Evolutionary conservation across 1,140 invertebrate genomes (phyloP).

Genomic region (Ooceraea biroi): DNA sequence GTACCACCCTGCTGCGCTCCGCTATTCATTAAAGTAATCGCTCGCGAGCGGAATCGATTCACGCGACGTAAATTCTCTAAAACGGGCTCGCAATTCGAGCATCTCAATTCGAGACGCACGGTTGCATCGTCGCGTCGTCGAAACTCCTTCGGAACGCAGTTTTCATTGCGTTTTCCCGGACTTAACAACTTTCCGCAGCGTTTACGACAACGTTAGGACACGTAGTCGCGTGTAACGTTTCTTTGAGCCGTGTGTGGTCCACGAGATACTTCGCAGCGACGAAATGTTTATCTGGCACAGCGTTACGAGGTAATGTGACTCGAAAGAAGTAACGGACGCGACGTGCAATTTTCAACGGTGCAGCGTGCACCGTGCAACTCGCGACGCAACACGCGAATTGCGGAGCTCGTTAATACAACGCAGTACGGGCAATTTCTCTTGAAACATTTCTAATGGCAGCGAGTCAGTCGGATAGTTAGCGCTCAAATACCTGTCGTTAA

Average conservation of each 20-base stretch:
- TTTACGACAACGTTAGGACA: not conserved
- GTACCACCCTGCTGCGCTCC: too few relatives aligned
- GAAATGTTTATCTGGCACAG: not conserved
- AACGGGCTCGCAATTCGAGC: too few relatives aligned
- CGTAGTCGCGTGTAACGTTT: too few relatives aligned
- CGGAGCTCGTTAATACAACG: slow-evolving; percentile 52
- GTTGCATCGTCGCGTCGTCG: too few relatives aligned
- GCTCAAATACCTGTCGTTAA: slow-evolving; percentile 73
- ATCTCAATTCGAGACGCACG: too few relatives aligned
- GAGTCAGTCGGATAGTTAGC: slow-evolving; percentile 69
- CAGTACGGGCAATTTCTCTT: slow-evolving; percentile 66
- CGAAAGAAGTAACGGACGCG: not conserved
- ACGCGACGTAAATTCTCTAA: not conserved
- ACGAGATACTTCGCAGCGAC: not conserved
- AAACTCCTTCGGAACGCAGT: too few relatives aligned
- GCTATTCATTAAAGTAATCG: slow-evolving; percentile 1
- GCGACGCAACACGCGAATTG: slow-evolving; percentile 44
- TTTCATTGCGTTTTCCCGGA: not conserved
- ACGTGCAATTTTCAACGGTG: slow-evolving; percentile 49
- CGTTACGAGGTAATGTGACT: not conserved
- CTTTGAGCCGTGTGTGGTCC: not conserved
- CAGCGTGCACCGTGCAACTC: not conserved
- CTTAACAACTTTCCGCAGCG: not conserved
- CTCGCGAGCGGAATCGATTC: not conserved
- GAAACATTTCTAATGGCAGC: slow-evolving; percentile 70